These are phyloP conservation scores for Acrossocheilus wenchowensis DNA, from an alignment of 2,797 vertebrate species.

Conservation along the genomic window DNA sequence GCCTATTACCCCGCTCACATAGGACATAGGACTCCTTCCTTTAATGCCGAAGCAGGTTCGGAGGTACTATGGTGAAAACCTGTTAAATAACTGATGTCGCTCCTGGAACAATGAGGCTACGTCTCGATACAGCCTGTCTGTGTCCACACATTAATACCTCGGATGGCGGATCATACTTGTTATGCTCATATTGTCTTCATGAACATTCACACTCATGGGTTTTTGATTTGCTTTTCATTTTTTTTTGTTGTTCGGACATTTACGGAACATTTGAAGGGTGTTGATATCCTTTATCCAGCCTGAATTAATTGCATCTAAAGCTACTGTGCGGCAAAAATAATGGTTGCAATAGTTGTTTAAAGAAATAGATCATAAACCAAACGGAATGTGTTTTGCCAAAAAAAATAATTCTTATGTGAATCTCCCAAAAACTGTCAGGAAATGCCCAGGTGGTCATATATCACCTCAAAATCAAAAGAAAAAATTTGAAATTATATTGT, in stretches of 20 bases:
- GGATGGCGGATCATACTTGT: constrained; percentile 25
- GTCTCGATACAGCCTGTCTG: constrained; percentile 42
- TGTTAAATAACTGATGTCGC: constrained; percentile 25
- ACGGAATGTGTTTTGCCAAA: constrained; percentile 22
- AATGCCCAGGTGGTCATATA: not conserved
- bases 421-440: not conserved
- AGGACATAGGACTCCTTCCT: constrained; percentile 34
- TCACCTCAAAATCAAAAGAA: not conserved
- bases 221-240: constrained; percentile 8
- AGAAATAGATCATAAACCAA: constrained; percentile 20
- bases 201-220: constrained; percentile 19
- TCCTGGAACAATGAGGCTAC: constrained; percentile 39
- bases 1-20: constrained; percentile 19
- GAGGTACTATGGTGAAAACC: constrained; percentile 22
- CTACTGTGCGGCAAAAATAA: not conserved
- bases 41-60: constrained; percentile 47
- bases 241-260: not conserved
- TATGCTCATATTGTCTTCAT: constrained; percentile 24
- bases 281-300: constrained; percentile 8
- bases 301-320: not conserved
- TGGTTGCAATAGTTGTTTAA: constrained; percentile 1
- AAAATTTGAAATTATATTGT: not conserved
- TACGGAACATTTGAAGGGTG: not conserved
- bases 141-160: constrained; percentile 44
- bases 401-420: not conserved